These are phyloP conservation scores for Neodon shergylaensis DNA, from an alignment of 2,113 vertebrate genomes.

Conservation along the genomic window DNA sequence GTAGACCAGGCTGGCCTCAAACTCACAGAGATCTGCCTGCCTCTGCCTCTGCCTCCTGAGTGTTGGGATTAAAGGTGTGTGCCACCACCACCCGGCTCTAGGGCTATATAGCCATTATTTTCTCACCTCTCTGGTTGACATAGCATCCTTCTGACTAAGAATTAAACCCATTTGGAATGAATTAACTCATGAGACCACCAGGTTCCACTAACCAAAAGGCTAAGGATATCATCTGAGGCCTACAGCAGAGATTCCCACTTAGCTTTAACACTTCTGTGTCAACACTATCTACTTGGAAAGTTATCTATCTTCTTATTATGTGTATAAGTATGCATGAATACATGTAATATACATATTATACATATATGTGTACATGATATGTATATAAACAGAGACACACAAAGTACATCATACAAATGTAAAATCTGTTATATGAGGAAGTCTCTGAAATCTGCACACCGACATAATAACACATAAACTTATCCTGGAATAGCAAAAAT, in stretches of 20 bases:
- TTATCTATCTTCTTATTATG: not conserved
- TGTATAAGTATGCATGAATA: not conserved
- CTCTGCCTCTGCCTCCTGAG: too few species aligned
- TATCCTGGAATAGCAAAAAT: not conserved
- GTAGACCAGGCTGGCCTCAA: too few species aligned
- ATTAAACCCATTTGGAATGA: not conserved
- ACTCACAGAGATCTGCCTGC: too few species aligned
- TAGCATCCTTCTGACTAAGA: not conserved
- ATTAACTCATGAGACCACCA: too few species aligned
- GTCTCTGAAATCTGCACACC: not conserved
- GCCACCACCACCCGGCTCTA: too few species aligned
- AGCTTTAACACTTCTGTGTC: not conserved
- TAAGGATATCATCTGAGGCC: not conserved
- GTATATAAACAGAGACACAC: not conserved
- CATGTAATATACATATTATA: not conserved
- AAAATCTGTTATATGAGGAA: not conserved
- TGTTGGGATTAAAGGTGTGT: too few species aligned
- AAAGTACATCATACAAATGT: not conserved
- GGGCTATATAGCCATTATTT: too few species aligned
- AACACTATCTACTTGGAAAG: conserved; percentile 8
- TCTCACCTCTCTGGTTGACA: too few species aligned
- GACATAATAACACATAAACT: not conserved
- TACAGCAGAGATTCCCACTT: not conserved
- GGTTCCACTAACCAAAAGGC: not conserved
- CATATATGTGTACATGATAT: not conserved